Conservation (phyloP, 1,140 invertebrate species). For the Pachypeltis micranthus region DNA sequence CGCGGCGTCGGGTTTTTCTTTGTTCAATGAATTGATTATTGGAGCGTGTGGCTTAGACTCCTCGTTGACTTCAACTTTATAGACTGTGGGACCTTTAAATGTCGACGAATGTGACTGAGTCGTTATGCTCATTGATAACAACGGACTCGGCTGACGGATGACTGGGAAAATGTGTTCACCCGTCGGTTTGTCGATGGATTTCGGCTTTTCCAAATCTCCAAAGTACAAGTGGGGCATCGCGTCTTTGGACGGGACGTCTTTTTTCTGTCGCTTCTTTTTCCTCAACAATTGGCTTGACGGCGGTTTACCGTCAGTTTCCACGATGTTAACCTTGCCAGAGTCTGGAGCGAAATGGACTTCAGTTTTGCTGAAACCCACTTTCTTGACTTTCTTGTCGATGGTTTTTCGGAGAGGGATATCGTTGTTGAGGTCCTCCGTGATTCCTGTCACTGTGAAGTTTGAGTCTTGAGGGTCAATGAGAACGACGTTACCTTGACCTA, state of each 20-base stretch:
- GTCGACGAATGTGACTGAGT: not conserved
- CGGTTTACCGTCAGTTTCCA: conserved; percentile 74
- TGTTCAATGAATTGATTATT: too few relatives aligned
- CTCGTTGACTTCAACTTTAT: conserved; percentile 21
- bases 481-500: conserved; percentile 13
- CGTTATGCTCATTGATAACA: conserved; percentile 27
- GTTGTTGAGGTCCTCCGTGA: conserved; percentile 6
- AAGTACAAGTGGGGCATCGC: conserved; percentile 4
- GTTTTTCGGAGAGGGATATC: conserved; percentile 13
- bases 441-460: conserved; percentile 13
- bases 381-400: conserved; percentile 45
- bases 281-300: conserved; percentile 67
- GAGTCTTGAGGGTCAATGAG: conserved; percentile 16
- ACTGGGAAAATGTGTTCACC: conserved; percentile 30
- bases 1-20: not conserved
- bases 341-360: conserved; percentile 77
- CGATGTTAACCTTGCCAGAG: conserved; percentile 67
- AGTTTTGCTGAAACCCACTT: conserved; percentile 73
- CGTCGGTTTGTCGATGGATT: not conserved
- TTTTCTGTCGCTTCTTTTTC: conserved; percentile 31
- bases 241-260: not conserved
- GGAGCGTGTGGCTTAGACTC: too few relatives aligned
- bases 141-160: conserved; percentile 3
- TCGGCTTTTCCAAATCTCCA: conserved; percentile 7
- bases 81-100: too few relatives aligned